Evolutionary conservation across 2,113 vertebrate species (phyloP), one percentile per base, ranked within the genome.

Genomic region (Cephalophus harveyi): DNA sequence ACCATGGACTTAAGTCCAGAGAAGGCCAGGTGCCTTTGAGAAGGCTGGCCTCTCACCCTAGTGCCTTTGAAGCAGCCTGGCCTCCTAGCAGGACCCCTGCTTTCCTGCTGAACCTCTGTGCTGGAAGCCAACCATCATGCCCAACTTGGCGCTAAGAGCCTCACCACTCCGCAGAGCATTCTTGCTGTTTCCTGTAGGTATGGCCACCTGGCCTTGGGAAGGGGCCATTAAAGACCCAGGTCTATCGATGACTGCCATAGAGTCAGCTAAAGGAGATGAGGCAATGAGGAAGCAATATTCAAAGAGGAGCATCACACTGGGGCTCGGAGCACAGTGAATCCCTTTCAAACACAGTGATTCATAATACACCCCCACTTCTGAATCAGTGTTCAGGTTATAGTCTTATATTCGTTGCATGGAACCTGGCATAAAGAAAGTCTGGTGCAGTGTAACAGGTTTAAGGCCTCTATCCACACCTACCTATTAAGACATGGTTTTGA

Each of bases 181-280:
- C 62, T 1, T 50, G 64, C 57, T 96, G 79, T 28, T 97, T 95
- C n/a, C 96, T 48, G 59, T 85, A 52, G 84, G 84, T 87, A 60
- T 48, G 52, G 28, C 84, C 97, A 95, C 88, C 94, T 98, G 98
- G 96, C 74, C 87, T 94, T 84, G 0, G 40, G 48, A 93, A 86
- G 59, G 15, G 67, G 86, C 78, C 91, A 78, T 93, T 81, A 28
- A 85, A 96, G 55, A 86, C 91, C 36, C 62, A 88, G 60, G 48
- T 12, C 60, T 50, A 28, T 86, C 67, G 16, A 9, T 28, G n/a
- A 88, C 43, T 10, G 78, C 91, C 62, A 81, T 48, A 81, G 82
- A 91, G 93, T 15, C 78, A 86, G 85, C 85, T 92, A 55, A 91
- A 27, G 79, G 57, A 97, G 48, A 15, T 67, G 40, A 91, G 88